These are phyloP conservation scores for Yasuhikotakia modesta DNA, from an alignment of 2,797 vertebrate species.

Conservation along the genomic window DNA sequence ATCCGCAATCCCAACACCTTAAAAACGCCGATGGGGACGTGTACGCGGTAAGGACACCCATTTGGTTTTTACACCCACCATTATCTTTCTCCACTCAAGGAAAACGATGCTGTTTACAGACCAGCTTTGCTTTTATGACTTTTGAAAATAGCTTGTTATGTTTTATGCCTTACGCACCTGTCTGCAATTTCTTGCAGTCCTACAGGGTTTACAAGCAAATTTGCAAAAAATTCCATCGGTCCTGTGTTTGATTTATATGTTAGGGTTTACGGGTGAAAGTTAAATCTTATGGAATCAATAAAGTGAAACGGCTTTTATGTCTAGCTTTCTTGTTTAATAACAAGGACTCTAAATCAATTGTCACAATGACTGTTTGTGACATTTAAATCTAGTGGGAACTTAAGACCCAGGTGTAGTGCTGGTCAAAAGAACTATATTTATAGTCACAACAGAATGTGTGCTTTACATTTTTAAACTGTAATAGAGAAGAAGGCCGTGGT, in stretches of 20 bases:
- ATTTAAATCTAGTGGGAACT: conserved; percentile 72
- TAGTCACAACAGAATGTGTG: conserved; percentile 58
- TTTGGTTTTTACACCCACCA: neutral
- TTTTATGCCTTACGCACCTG: conserved; percentile 4
- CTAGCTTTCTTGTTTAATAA: conserved; percentile 76
- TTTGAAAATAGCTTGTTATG: conserved; percentile 21
- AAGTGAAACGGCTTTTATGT: conserved; percentile 68
- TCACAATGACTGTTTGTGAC: conserved; percentile 76
- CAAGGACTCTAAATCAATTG: conserved; percentile 78
- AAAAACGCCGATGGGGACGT: conserved; percentile 94
- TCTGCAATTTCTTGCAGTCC: conserved; percentile 45
- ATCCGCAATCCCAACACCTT: conserved; percentile 97
- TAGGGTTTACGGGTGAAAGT: conserved; percentile 73
- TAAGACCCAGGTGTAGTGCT: conserved; percentile 65
- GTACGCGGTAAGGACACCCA: conserved; percentile 84
- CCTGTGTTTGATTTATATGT: conserved; percentile 66
- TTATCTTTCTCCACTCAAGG: conserved; percentile 6
- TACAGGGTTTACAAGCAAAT: conserved; percentile 60
- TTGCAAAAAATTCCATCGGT: conserved; percentile 63
- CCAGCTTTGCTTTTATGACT: conserved; percentile 25
- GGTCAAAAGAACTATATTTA: conserved; percentile 74
- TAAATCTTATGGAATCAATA: conserved; percentile 74
- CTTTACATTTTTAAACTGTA: conserved; percentile 12
- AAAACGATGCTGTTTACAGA: neutral
- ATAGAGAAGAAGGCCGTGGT: too few relatives aligned